phyloP scores from a whole-genome alignment of 1,140 invertebrate species.

The Drosophila nebulosa region DNA sequence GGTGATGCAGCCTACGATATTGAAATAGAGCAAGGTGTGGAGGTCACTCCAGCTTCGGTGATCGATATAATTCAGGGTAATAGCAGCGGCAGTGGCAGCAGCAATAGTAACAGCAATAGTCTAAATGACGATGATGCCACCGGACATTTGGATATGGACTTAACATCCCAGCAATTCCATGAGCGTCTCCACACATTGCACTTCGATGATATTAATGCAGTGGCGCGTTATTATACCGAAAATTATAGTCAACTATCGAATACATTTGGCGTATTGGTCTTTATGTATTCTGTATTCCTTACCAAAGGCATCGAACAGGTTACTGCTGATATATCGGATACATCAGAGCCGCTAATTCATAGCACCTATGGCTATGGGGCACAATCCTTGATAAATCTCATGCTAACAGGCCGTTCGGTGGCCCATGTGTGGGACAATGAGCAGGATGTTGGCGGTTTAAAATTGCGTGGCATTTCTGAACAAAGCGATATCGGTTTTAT shows the following conservation, averaged over 20 bases:
- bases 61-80: conserved; percentile 2
- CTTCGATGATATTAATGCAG: conserved; percentile 86
- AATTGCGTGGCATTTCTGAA: conserved; percentile 90
- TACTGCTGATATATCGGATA: conserved; percentile 91
- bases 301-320: conserved; percentile 93
- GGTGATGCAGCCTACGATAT: not conserved
- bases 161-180: conserved; percentile 83
- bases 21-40: conserved; percentile 21
- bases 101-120: conserved; percentile 1
- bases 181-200: conserved; percentile 83
- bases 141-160: conserved; percentile 22
- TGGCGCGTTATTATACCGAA: conserved; percentile 87
- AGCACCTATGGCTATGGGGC: conserved; percentile 95
- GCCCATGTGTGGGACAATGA: conserved; percentile 98
- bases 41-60: conserved; percentile 34
- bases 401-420: conserved; percentile 95
- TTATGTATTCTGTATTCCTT: conserved; percentile 95
- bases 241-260: conserved; percentile 88
- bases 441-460: conserved; percentile 94
- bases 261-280: conserved; percentile 92
- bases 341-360: conserved; percentile 93
- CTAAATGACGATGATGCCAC: not conserved
- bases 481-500: conserved; percentile 95
- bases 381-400: conserved; percentile 95
- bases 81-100: conserved; percentile 4